Evolutionary conservation across 2,113 vertebrate genomes (phyloP), one percentile per base, ranked within the genome.

Genomic region (Entomyzon cyanotis): DNA sequence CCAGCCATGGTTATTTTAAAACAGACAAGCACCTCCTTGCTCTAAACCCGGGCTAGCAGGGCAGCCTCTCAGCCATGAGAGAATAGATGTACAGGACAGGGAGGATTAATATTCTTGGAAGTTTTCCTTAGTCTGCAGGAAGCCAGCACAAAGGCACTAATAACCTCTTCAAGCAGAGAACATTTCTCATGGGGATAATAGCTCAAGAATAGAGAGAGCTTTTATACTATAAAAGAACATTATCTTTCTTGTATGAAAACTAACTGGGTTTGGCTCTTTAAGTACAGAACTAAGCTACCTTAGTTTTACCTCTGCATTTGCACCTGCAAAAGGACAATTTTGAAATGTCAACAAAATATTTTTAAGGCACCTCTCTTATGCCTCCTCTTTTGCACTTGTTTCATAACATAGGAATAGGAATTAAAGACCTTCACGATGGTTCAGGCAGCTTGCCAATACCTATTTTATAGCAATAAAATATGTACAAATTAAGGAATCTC

Each of bases 401-500:
- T 98, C 97, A 96, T 96, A 96, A 97, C 96, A 96, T 8, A 81
- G 95, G 96, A 96, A 97, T 94, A 98, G 96, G 97, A 98, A 98
- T 98, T 97, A 98, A 97, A 98, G 98, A 97, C 97, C 97, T 98
- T 96, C 67, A 13, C 95, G 96, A 52, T 37, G 68, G 92, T 96
- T 97, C 95, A 96, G 98, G 98, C 98, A 98, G 96, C 95, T 97
- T 98, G 98, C 98, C 98, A 98, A 97, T 97, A 97, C 95, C 97
- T 98, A 98, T 98, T 98, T 98, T 97, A 97, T 97, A 97, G 97
- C 98, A 98, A 98, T 98, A 98, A 98, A 98, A 98, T 98, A 98
- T 97, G 97, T 98, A 98, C 98, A 98, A 98, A 98, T 98, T 98
- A 98, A 98, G 97, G 97, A 98, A 98, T 98, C 98, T 98, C 97